Evolutionary conservation across 2,113 vertebrate species (phyloP), one percentile per base, ranked within the genome.

Genomic region (Hiodon alosoides): DNA sequence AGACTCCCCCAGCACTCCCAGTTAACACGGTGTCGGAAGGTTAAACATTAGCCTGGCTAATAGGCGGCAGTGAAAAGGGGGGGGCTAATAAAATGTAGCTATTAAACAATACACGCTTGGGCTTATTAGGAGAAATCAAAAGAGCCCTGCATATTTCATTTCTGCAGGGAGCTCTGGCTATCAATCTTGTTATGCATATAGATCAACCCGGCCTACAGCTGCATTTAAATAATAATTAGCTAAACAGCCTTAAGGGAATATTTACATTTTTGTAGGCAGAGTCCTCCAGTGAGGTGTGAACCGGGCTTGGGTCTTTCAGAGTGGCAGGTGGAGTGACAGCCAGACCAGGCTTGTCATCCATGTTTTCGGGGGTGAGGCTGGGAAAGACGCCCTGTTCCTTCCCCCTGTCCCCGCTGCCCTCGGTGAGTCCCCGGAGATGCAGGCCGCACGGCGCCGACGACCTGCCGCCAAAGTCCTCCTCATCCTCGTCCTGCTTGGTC

Each of bases 201-300:
- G 86, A 90, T 89, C 83, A 82, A 83, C 87, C 90, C 90, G 81
- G 84, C 90, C 92, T 87, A 84, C 80, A 85, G 83, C 83, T 78
- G 86, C 86, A 88, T 91, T 94, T 91, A 90, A 90, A 90, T 88
- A 91, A 88, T 92, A 92, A 91, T 91, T 91, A 91, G 88, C 83
- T 87, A 79, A 89, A 85, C 85, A 87, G 89, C 87, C 89, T 85
- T 86, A 76, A 82, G 87, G 89, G 89, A 82, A 88, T 93, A 97
- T 97, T 98, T 97, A 97, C 96, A 91, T 97, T 95, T 92, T 96
- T 98, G 92, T 95, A 97, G 82, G 90, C 81, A 71, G 91, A 87
- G 82, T 97, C 94, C 89, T 98, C 95, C 83, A 90, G 80, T 74
- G 91, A 89, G 64, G 90, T 84, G 54, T 92, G 94, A 80, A 87